phyloP scores from a whole-genome alignment of 2,888 invertebrate genomes.

The Diarsia mendica region DNA sequence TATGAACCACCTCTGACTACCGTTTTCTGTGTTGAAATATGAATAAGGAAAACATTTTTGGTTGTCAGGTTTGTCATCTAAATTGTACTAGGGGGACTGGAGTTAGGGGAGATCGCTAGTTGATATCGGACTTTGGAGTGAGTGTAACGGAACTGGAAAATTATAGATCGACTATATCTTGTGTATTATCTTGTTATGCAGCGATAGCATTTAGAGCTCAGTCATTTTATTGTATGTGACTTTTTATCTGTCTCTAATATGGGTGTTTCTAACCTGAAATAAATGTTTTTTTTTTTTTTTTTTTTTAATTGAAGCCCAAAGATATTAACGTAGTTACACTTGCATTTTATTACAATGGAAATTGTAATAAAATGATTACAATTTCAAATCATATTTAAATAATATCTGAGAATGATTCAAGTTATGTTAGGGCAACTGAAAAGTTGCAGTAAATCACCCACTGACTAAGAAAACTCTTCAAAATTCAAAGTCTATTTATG shows the following conservation, averaged over 20 bases:
- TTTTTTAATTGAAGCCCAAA: background rate
- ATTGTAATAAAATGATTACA: too few relatives aligned
- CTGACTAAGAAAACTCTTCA: background rate
- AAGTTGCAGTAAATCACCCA: too few relatives aligned
- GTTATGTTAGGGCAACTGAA: too few relatives aligned
- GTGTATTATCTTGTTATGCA: background rate
- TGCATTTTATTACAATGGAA: too few relatives aligned
- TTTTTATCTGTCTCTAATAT: too few relatives aligned
- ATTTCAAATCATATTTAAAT: too few relatives aligned
- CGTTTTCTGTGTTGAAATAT: constrained; percentile 31
- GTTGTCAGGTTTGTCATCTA: constrained; percentile 16
- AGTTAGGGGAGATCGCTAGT: background rate
- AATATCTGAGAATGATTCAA: too few relatives aligned
- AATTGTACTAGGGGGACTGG: background rate
- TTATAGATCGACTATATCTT: background rate
- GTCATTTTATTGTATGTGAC: too few relatives aligned
- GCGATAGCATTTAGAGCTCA: background rate
- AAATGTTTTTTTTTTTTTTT: too few relatives aligned
- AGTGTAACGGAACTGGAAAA: background rate
- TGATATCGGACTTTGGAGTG: background rate
- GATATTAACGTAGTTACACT: too few relatives aligned
- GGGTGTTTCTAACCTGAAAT: too few relatives aligned
- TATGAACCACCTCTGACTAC: constrained; percentile 44
- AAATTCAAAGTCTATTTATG: background rate
- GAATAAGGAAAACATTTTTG: constrained; percentile 17